phyloP scores from a whole-genome alignment of 2,888 invertebrate genomes.

The Bedellia somnulentella region DNA sequence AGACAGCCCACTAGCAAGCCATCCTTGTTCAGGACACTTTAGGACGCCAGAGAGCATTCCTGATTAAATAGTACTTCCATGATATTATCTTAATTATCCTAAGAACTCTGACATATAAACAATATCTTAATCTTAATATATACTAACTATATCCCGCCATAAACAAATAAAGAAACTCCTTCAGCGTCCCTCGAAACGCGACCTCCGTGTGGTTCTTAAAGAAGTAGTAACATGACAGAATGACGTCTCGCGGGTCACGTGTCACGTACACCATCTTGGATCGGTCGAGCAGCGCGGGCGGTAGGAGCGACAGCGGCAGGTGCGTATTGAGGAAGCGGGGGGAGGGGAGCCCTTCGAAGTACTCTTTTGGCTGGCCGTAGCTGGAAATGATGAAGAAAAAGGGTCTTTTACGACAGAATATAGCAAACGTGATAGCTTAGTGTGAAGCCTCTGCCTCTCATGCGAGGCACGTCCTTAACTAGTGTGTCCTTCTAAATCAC shows the following conservation, averaged over 20 bases:
- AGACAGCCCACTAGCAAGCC: too few relatives aligned
- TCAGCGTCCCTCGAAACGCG: not conserved
- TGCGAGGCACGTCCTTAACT: too few relatives aligned
- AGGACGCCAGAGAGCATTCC: too few relatives aligned
- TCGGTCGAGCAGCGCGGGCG: not conserved
- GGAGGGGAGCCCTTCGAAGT: not conserved
- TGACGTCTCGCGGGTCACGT: not conserved
- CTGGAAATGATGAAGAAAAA: not conserved
- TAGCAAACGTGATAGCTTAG: too few relatives aligned
- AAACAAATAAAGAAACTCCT: not conserved
- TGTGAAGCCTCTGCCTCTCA: too few relatives aligned
- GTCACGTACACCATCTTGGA: not conserved
- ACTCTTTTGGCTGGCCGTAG: not conserved
- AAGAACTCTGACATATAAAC: too few relatives aligned
- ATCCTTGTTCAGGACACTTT: too few relatives aligned
- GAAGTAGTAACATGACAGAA: not conserved
- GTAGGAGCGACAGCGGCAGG: not conserved
- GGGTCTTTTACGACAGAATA: too few relatives aligned
- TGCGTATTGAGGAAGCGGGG: not conserved
- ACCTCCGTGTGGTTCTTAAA: not conserved
- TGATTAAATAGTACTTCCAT: too few relatives aligned
- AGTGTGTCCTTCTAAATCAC: too few relatives aligned
- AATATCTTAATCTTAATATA: too few relatives aligned
- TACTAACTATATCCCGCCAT: not conserved
- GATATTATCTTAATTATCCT: too few relatives aligned